These are phyloP conservation scores for Coecobrya sp. DNA, from an alignment of 2,888 invertebrate species.

Conservation along the genomic window DNA sequence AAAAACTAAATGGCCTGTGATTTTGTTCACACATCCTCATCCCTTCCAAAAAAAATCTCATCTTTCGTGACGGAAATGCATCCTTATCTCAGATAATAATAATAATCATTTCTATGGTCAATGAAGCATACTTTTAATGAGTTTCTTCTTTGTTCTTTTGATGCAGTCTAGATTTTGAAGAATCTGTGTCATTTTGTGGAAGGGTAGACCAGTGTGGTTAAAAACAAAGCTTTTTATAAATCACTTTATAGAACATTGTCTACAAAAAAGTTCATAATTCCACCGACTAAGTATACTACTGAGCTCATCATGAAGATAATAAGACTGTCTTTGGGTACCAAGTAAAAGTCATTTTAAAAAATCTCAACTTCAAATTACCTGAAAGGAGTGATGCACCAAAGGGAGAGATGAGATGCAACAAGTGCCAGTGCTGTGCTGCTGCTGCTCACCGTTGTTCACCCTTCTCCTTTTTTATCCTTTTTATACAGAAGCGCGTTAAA, in stretches of 20 bases:
- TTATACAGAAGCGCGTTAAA: constrained; percentile 64
- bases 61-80: constrained; percentile 65
- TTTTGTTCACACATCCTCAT: constrained; percentile 73
- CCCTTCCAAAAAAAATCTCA: constrained; percentile 62
- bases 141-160: constrained; percentile 44
- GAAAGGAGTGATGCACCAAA: not conserved
- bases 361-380: constrained; percentile 62
- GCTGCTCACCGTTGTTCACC: constrained; percentile 13
- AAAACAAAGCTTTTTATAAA: not conserved
- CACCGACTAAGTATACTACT: not conserved
- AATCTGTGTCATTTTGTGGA: constrained; percentile 23
- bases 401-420: constrained; percentile 34
- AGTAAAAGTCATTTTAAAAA: constrained; percentile 27
- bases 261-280: not conserved
- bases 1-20: constrained; percentile 72
- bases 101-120: constrained; percentile 68
- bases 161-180: not conserved
- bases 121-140: constrained; percentile 54
- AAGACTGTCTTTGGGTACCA: constrained; percentile 1
- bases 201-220: not conserved
- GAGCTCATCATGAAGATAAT: constrained; percentile 14
- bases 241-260: not conserved
- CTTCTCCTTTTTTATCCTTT: constrained; percentile 44
- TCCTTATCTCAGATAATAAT: constrained; percentile 56
- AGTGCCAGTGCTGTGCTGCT: constrained; percentile 40